Evolutionary conservation across 2,888 invertebrate genomes (phyloP), one percentile per base, ranked within the genome.

Genomic region (Mythimna ferrago): DNA sequence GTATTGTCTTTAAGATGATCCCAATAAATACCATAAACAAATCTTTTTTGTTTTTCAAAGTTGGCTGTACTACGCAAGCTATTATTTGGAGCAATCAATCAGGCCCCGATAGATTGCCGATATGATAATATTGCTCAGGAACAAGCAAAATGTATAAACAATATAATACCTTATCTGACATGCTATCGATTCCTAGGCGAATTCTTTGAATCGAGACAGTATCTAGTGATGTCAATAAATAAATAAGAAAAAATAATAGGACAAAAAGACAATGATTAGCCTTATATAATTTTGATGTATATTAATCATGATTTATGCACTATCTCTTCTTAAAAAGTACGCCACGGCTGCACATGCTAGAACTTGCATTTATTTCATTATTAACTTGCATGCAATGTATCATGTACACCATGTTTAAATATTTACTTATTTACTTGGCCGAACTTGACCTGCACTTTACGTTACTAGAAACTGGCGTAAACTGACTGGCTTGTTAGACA

Each of bases 51-150:
- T 26, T 26, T 53, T 61, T 71, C 26, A n/a, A n/a, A 41, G n/a
- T 56, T n/a, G 16, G 16, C 21, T 64, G 19, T 26, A 41, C 6
- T 41, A 11, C 9, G 26, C 16, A 57, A 5, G 38, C 70, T 67
- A 67, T 81, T 63, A 81, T 69, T 81, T 66, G 71, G 32, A 70
- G 66, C 66, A 10, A 81, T 76, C 66, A 57, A 79, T 79, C 82
- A 81, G 53, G 6, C 38, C 14, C 21, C 26, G 51, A 65, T 54
- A 81, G 77, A 81, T 81, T 51, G 21, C 32, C 9, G 67, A 81
- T 81, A 65, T 38, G 53, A 66, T 68, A 54, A 35, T 58, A 66
- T 61, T 75, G 69, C 51, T 21, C 32, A 44, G 41, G 41, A 63
- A 67, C 56, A 57, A 58, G 26, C 51, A 53, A 66, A 48, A 63